These are phyloP conservation scores for Scalopus aquaticus DNA, from an alignment of 2,113 vertebrate genomes.

Conservation along the genomic window DNA sequence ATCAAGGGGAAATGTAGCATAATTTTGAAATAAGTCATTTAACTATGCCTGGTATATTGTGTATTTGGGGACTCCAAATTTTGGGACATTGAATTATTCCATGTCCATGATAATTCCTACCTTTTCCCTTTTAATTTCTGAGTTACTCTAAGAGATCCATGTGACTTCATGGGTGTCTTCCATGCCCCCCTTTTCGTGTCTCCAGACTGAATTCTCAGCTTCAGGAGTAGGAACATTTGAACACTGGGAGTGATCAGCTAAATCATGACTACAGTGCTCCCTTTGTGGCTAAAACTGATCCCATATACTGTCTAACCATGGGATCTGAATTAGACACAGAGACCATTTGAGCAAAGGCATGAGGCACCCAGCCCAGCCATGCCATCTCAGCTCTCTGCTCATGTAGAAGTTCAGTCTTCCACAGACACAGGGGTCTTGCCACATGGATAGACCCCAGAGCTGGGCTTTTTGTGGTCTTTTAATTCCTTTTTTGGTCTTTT, in stretches of 20 bases:
- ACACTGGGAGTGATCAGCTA: background rate
- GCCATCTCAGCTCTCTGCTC: background rate
- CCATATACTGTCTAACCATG: background rate
- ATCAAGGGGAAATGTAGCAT: background rate
- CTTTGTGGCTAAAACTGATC: background rate
- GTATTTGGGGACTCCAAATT: background rate
- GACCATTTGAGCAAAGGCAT: background rate
- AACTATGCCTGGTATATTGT: background rate
- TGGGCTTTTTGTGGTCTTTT: background rate
- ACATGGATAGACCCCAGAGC: background rate
- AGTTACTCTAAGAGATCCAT: background rate
- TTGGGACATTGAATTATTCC: background rate
- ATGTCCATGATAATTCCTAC: background rate
- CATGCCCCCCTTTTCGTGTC: background rate
- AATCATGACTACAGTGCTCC: fast-evolving
- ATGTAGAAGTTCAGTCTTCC: background rate
- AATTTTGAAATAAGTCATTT: background rate
- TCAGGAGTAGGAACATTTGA: background rate
- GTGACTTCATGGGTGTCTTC: background rate
- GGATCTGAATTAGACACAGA: background rate
- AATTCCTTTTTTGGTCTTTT: background rate
- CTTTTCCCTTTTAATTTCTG: background rate
- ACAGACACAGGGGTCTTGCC: background rate
- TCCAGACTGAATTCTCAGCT: background rate
- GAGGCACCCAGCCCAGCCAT: background rate